Conservation (phyloP, 2,888 invertebrate genomes). For the Drosophila rubida region DNA sequence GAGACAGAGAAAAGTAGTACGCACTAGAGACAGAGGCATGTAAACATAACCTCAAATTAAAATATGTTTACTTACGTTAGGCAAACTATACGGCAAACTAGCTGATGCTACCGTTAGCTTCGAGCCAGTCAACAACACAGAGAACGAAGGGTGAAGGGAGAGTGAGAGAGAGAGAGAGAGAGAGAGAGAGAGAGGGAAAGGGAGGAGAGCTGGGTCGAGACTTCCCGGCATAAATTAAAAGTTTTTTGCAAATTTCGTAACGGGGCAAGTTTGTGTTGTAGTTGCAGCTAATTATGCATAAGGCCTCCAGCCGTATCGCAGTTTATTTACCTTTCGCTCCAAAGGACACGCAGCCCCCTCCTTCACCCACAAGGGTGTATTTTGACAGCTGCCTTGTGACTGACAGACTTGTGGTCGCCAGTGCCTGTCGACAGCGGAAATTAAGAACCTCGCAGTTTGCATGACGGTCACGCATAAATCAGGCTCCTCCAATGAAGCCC, state of each 20-base stretch:
- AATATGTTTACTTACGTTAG: constrained; percentile 70
- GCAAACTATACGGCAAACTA: constrained; percentile 58
- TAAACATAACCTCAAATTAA: constrained; percentile 79
- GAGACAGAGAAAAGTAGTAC: background rate
- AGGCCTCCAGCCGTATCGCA: constrained; percentile 50
- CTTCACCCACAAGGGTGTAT: too few relatives aligned
- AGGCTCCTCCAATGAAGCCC: constrained; percentile 67
- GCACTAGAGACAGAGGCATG: constrained; percentile 32
- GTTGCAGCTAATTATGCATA: constrained; percentile 74
- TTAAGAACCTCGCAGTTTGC: constrained; percentile 77
- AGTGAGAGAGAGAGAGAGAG: background rate
- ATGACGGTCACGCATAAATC: constrained; percentile 82
- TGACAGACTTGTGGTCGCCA: constrained; percentile 59
- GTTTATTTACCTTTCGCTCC: constrained; percentile 74
- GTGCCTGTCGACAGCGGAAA: constrained; percentile 72
- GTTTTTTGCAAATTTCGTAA: constrained; percentile 38
- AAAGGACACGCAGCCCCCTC: constrained; percentile 49
- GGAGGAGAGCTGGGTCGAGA: constrained; percentile 14
- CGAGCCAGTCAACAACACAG: constrained; percentile 24
- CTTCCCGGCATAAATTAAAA: constrained; percentile 56
- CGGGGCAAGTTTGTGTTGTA: constrained; percentile 52
- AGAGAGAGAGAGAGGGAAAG: too few relatives aligned
- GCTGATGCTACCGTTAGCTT: constrained; percentile 44
- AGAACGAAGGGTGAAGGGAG: background rate
- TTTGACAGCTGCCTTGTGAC: constrained; percentile 71